Conservation (phyloP, 2,113 vertebrate species). For the Butastur rufipennis region DNA sequence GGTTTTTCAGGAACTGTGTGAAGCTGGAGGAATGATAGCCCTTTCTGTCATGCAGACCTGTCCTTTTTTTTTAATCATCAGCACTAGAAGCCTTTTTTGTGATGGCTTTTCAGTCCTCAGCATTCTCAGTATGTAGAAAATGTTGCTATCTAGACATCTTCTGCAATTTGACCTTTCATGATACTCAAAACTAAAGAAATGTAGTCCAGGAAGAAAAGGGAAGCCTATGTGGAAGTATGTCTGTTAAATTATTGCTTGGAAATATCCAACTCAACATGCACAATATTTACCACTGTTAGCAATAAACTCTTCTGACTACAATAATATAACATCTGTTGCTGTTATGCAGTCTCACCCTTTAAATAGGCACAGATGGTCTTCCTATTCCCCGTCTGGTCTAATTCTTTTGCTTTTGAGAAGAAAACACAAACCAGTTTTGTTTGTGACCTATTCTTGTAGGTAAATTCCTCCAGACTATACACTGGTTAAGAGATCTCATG, state of each 20-base stretch:
- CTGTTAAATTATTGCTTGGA: conserved; percentile 9
- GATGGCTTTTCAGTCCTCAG: neutral
- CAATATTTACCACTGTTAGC: conserved; percentile 21
- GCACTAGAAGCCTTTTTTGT: neutral
- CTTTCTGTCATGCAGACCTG: neutral
- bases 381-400: neutral
- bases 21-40: neutral
- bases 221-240: neutral
- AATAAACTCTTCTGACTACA: conserved; percentile 39
- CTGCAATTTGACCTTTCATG: neutral
- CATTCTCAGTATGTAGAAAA: neutral
- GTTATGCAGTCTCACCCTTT: conserved; percentile 23
- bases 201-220: neutral
- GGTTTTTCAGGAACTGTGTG: neutral
- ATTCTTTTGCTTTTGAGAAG: conserved; percentile 12
- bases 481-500: neutral
- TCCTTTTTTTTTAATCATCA: neutral
- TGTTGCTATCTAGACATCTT: neutral
- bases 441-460: neutral
- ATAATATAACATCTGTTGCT: conserved; percentile 44
- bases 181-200: neutral
- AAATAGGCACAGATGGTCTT: conserved; percentile 45
- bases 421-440: neutral
- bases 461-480: neutral
- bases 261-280: neutral